phyloP scores from a whole-genome alignment of 2,888 invertebrate species.

The Cataglyphis albicans region DNA sequence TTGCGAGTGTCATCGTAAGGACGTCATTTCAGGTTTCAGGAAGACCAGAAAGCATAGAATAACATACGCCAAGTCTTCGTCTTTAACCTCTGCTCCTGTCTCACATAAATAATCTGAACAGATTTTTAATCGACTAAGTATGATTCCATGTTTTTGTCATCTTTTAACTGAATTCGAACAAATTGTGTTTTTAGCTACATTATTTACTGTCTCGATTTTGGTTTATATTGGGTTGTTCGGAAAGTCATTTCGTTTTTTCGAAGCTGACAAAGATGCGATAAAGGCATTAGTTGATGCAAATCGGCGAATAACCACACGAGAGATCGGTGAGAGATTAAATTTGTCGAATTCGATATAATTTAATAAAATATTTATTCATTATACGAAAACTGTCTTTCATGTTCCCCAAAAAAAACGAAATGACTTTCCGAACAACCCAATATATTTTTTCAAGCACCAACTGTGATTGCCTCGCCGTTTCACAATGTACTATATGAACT shows the following conservation, averaged over 20 bases:
- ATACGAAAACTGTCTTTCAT: no score
- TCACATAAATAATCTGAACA: conserved; percentile 25
- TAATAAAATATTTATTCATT: no score
- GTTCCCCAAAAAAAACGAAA: no score
- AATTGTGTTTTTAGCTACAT: conserved; percentile 43
- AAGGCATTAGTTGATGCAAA: no score
- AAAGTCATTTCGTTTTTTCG: no score
- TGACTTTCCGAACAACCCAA: no score
- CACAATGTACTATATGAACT: conserved; percentile 48
- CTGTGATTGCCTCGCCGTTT: conserved; percentile 29
- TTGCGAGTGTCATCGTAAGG: conserved; percentile 13
- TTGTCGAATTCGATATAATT: no score
- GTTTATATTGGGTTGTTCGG: no score
- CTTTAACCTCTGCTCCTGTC: conserved; percentile 6
- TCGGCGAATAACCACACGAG: no score
- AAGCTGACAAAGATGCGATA: no score
- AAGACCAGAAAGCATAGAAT: conserved; percentile 15
- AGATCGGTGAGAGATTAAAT: no score
- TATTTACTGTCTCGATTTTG: conserved; percentile 52
- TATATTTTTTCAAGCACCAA: conserved; percentile 27
- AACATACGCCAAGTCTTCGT: conserved; percentile 37
- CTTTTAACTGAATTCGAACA: conserved; percentile 24
- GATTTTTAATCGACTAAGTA: conserved; percentile 45
- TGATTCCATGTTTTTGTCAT: conserved; percentile 44
- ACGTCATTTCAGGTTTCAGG: conserved; percentile 24